Percentiles rank a stretch among this genome's conserved stretches.
Conservation (phyloP, 23 tunicate species). For the Oikopleura albicans region DNA sequence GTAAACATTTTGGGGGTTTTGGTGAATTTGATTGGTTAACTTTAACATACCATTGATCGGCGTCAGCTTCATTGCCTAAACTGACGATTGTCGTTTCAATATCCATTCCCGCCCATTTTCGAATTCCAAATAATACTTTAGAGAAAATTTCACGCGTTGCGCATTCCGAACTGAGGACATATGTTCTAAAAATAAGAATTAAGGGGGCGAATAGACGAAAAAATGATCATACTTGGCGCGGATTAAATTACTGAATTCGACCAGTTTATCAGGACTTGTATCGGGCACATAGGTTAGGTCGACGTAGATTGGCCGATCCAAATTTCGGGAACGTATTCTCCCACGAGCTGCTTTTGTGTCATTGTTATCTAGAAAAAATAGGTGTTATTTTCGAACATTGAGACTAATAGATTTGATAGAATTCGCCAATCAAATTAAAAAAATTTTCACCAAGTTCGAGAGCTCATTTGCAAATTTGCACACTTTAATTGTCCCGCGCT, state of each 20-base stretch:
- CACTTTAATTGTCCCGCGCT: too few relatives aligned
- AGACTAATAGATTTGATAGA: too few relatives aligned
- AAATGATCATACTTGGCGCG: neutral
- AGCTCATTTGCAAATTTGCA: too few relatives aligned
- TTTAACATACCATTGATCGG: slow-evolving; percentile 2
- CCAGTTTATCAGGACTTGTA: neutral
- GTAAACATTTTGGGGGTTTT: too few relatives aligned
- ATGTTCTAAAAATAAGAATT: neutral
- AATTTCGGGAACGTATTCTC: neutral
- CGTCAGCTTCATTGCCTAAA: slow-evolving; percentile 1
- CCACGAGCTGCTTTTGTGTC: neutral
- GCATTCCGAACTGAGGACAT: slow-evolving; percentile 2
- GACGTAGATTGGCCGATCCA: neutral
- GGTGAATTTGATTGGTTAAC: too few relatives aligned
- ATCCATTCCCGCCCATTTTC: neutral
- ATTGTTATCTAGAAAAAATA: neutral
- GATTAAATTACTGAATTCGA: neutral
- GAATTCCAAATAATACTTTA: neutral
- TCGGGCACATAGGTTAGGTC: slow-evolving; percentile 3
- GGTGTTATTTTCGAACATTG: neutral
- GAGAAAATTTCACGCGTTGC: slow-evolving; percentile 16
- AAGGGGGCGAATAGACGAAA: neutral
- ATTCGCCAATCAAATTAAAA: too few relatives aligned
- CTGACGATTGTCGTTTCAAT: slow-evolving; percentile 6
- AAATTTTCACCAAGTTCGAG: too few relatives aligned